These are phyloP conservation scores for Cremastobaeus sp. DNA, from an alignment of 2,888 invertebrate genomes.

Conservation along the genomic window DNA sequence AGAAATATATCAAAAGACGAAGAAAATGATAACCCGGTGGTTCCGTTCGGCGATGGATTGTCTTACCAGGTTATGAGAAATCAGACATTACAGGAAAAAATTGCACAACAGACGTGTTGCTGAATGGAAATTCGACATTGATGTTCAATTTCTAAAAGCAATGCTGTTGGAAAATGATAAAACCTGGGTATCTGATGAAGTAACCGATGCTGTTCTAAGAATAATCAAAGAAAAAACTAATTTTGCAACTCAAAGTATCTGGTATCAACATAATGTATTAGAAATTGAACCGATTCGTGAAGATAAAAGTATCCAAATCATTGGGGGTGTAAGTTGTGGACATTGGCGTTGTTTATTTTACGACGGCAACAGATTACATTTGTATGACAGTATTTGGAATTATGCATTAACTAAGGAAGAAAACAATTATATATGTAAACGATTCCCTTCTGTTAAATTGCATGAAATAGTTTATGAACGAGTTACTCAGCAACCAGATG, in stretches of 20 bases:
- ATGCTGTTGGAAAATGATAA: neutral
- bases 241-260: constrained; percentile 4
- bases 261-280: neutral
- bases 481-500: constrained; percentile 42
- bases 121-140: neutral
- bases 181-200: neutral
- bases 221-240: constrained; percentile 4
- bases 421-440: constrained; percentile 34
- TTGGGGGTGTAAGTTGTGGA: constrained; percentile 36
- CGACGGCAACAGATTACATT: constrained; percentile 29
- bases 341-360: constrained; percentile 57
- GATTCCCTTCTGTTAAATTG: constrained; percentile 33
- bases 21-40: too few species aligned
- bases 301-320: constrained; percentile 29
- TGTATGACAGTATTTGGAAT: constrained; percentile 51
- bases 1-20: too few species aligned
- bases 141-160: neutral
- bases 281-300: neutral
- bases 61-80: too few species aligned
- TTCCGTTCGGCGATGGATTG: too few species aligned
- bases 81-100: too few species aligned
- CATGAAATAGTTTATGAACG: constrained; percentile 12
- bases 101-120: neutral
- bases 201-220: neutral
- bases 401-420: constrained; percentile 12